A percentile compares a stretch with the other conserved stretches of the same genome.
Conservation (phyloP, 2,113 vertebrate species). For the Rhinoderma darwinii region DNA sequence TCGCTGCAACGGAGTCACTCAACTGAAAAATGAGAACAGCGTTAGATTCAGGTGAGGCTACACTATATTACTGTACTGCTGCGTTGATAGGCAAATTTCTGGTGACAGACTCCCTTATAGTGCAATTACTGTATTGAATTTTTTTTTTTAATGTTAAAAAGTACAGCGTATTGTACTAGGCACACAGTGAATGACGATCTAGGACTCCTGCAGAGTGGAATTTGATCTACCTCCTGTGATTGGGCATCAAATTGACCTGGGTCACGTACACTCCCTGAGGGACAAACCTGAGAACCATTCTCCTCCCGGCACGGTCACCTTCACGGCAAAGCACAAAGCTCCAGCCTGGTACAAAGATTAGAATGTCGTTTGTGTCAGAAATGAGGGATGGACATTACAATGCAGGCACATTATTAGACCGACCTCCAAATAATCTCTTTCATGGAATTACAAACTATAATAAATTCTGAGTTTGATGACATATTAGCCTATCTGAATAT, state of each 20-base stretch:
- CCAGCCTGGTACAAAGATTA: constrained; percentile 37
- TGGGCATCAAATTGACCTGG: background rate
- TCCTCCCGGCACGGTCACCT: constrained; percentile 8
- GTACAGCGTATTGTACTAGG: no score
- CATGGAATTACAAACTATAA: background rate
- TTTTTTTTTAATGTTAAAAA: background rate
- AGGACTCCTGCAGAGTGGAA: background rate
- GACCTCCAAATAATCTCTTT: background rate
- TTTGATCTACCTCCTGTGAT: constrained; percentile 10
- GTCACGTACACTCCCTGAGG: background rate
- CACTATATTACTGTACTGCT: no score
- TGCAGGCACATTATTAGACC: background rate
- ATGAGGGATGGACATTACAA: background rate
- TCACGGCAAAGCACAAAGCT: constrained; percentile 36
- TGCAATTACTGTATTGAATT: background rate
- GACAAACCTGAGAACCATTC: background rate
- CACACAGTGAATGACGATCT: background rate
- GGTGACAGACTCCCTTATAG: background rate
- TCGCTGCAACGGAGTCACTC: no score
- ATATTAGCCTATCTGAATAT: no score
- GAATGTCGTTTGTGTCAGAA: background rate
- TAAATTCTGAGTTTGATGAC: no score
- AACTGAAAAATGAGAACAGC: no score
- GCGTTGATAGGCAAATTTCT: no score
- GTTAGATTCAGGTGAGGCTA: no score